phyloP scores from a whole-genome alignment of 2,113 vertebrate genomes.

The Odontesthes bonariensis region DNA sequence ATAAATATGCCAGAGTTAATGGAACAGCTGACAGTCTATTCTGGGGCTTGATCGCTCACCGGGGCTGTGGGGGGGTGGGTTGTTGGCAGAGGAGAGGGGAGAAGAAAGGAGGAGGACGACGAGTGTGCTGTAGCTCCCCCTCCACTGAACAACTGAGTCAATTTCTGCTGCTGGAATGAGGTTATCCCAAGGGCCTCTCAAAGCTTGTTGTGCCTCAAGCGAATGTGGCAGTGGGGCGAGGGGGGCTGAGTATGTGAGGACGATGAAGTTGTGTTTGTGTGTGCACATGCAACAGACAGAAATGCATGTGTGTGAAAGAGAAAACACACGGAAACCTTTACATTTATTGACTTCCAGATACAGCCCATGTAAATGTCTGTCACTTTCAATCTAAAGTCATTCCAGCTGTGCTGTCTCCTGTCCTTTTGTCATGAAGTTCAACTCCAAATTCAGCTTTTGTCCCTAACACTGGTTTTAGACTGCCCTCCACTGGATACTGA shows the following conservation, averaged over 20 bases:
- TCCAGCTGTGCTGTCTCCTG: constrained; percentile 9
- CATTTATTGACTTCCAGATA: constrained; percentile 19
- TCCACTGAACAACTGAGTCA: constrained; percentile 49
- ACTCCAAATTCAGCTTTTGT: not conserved
- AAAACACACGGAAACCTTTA: constrained; percentile 21
- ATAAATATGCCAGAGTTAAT: constrained; percentile 83
- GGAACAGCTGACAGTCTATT: constrained; percentile 84
- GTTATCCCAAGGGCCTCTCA: constrained; percentile 62
- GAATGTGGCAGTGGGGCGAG: constrained; percentile 18
- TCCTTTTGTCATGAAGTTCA: not conserved
- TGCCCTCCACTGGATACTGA: not conserved
- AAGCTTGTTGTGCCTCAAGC: constrained; percentile 46
- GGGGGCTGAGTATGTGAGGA: constrained; percentile 10
- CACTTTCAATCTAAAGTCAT: constrained; percentile 31
- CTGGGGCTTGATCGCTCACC: constrained; percentile 67
- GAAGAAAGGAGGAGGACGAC: not conserved
- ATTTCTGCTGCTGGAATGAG: constrained; percentile 73
- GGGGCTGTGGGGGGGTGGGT: not conserved
- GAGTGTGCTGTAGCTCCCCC: constrained; percentile 27
- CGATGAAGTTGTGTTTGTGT: constrained; percentile 15
- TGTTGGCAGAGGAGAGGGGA: not conserved
- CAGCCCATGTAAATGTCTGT: constrained; percentile 40
- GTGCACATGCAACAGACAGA: constrained; percentile 12
- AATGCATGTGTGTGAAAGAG: not conserved
- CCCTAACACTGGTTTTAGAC: not conserved